Evolutionary conservation across 2,888 invertebrate genomes (phyloP).

Genomic region (Acanthacorydalis orientalis): DNA sequence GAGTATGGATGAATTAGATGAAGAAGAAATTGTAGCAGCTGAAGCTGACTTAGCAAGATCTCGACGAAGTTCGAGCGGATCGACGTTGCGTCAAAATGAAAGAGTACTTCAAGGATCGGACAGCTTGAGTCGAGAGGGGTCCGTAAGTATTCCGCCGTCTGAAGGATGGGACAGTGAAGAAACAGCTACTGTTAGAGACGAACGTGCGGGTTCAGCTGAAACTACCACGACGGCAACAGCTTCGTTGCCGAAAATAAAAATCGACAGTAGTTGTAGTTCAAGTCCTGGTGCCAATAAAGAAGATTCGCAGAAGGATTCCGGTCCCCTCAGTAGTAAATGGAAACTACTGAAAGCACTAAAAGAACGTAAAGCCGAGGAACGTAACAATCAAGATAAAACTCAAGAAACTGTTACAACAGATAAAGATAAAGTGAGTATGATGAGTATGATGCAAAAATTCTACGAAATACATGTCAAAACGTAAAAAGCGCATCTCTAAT

Average conservation of each 20-base stretch:
- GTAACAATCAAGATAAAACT: slow-evolving; percentile 49
- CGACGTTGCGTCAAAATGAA: slow-evolving; percentile 21
- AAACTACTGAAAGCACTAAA: slow-evolving; percentile 77
- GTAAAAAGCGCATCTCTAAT: slow-evolving; percentile 18
- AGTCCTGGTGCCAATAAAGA: slow-evolving; percentile 20
- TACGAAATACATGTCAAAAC: slow-evolving; percentile 49
- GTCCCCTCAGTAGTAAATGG: slow-evolving; percentile 71
- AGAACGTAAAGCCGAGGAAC: slow-evolving; percentile 79
- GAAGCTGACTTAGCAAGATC: slow-evolving; percentile 21
- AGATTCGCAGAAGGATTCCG: slow-evolving; percentile 18
- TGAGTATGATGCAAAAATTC: slow-evolving; percentile 44
- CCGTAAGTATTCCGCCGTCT: slow-evolving; percentile 20
- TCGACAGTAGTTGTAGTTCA: slow-evolving; percentile 25
- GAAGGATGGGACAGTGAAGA: slow-evolving; percentile 26
- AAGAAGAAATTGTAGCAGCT: slow-evolving; percentile 40
- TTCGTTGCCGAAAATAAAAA: slow-evolving; percentile 31
- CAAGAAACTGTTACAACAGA: slow-evolving; percentile 43
- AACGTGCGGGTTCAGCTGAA: slow-evolving; percentile 20
- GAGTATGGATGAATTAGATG: slow-evolving; percentile 55
- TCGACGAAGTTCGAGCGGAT: slow-evolving; percentile 26
- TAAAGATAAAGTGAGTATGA: slow-evolving; percentile 54
- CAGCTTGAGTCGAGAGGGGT: slow-evolving; percentile 24
- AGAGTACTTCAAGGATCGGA: slow-evolving; percentile 21
- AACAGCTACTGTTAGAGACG: slow-evolving; percentile 21
- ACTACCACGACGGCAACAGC: slow-evolving; percentile 21